phyloP scores from a whole-genome alignment of 2,888 invertebrate genomes.

The Helicoverpa assulta region DNA sequence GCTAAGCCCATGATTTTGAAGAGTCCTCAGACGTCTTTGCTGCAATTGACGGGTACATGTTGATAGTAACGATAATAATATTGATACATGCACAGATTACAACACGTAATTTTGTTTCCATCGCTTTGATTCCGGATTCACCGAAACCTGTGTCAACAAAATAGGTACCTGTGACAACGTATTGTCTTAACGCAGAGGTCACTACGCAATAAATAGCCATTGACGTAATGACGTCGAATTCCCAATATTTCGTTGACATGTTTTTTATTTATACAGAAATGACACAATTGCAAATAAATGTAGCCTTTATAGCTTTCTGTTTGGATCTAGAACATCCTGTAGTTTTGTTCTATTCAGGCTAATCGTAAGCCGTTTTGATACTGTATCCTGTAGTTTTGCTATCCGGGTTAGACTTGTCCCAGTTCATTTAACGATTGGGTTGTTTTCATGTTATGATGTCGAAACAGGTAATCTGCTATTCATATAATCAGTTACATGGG shows the following conservation, averaged over 20 bases:
- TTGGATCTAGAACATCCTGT: conserved; percentile 37
- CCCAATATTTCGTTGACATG: conserved; percentile 1
- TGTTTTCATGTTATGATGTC: conserved; percentile 22
- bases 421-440: conserved; percentile 20
- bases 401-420: conserved; percentile 36
- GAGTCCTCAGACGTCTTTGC: neutral
- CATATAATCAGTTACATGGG: conserved; percentile 7
- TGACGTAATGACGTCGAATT: conserved; percentile 7
- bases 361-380: conserved; percentile 29
- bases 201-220: neutral
- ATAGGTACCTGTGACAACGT: neutral
- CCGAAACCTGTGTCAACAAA: neutral
- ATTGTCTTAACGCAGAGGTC: neutral
- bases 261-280: conserved; percentile 1
- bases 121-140: neutral
- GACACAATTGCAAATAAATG: conserved; percentile 6
- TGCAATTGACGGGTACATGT: neutral
- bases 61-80: neutral
- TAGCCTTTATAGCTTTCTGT: neutral
- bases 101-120: neutral
- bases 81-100: neutral
- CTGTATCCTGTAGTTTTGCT: conserved; percentile 36
- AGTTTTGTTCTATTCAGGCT: conserved; percentile 29
- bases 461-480: conserved; percentile 14
- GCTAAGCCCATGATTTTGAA: neutral